These are phyloP conservation scores for Lutjanus argentimaculatus DNA, from an alignment of 2,797 vertebrate genomes.

Conservation along the genomic window DNA sequence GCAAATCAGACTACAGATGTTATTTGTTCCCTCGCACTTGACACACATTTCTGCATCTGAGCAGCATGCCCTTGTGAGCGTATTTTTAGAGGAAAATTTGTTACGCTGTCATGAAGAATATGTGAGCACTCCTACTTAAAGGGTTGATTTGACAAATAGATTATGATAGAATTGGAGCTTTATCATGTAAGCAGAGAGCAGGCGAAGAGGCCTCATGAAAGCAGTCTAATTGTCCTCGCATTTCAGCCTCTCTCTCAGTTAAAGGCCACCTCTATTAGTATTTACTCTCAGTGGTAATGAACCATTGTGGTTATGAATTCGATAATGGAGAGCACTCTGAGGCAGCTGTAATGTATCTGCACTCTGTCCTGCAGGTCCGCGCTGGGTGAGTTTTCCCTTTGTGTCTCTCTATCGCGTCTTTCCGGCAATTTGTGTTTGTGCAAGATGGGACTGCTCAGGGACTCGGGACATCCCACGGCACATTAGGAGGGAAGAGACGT, in stretches of 20 bases:
- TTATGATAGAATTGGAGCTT: conserved; percentile 69
- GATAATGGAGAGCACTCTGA: conserved; percentile 45
- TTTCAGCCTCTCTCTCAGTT: conserved; percentile 43
- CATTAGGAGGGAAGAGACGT: conserved; percentile 46
- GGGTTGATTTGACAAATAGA: conserved; percentile 76
- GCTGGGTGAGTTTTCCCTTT: conserved; percentile 24
- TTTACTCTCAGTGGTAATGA: conserved; percentile 64
- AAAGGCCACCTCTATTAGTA: conserved; percentile 65
- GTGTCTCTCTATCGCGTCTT: conserved; percentile 43
- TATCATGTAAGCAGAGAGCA: conserved; percentile 55
- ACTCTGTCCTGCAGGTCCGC: conserved; percentile 35
- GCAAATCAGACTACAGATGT: conserved; percentile 51
- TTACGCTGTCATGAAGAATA: conserved; percentile 61
- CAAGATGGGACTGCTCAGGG: conserved; percentile 30
- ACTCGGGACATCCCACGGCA: conserved; percentile 38
- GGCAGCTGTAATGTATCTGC: conserved; percentile 40
- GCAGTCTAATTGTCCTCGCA: conserved; percentile 60
- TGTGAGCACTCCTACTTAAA: conserved; percentile 57
- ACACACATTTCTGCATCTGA: conserved; percentile 45
- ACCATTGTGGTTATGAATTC: conserved; percentile 53
- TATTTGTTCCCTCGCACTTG: conserved; percentile 60
- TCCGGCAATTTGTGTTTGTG: conserved; percentile 44
- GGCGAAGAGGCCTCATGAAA: conserved; percentile 27
- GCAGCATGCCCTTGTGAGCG: conserved; percentile 52
- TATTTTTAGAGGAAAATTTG: conserved; percentile 73